Base-by-base conservation (phyloP, 2,797 vertebrate genomes). In the Ctenochaetus hawaiiensis region DNA sequence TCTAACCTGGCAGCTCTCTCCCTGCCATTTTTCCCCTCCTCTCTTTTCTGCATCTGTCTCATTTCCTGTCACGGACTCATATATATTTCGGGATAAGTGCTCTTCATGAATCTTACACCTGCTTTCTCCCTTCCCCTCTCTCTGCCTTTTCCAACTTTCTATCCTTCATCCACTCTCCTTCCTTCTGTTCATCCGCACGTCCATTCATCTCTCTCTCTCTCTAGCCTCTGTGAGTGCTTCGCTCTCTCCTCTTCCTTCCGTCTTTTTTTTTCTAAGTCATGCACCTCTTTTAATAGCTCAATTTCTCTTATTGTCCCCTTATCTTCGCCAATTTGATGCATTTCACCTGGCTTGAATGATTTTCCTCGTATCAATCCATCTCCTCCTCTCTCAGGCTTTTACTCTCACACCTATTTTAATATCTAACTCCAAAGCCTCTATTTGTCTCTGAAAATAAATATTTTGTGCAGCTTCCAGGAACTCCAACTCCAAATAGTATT, bases 51-150 rank as follows among this genome's bases (percentile, higher is more conserved):
- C 90, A 90, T 89, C 87, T 75, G 89, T 86, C 87, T 90, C 88
- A 89, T 89, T 91, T 90, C 90, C 91, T 93, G 88, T 83, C 84
- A 81, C 52, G 13, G 79, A 85, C 85, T 89, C 83, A 80, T 92
- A 88, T 91, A 89, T 93, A 92, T 91, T 93, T 89, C 23, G 83
- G 87, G 89, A 86, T 89, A 91, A 91, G 90, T 90, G 90, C 87
- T 82, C 89, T 88, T 67, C 83, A 90, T 91, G 84, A 88, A 89
- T 89, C 88, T 88, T 87, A 84, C 91, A 92, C 86, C 88, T 91
- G 87, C 86, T 84, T 61, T 79, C 85, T 56, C 87, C 60, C 70
- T 83, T 37, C 71, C 63, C 53, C 58, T 67, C 48, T 73, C 59
- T 56, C 54, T 84, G 78, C 77, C 78, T 83, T 87, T 82, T 87